phyloP scores from a whole-genome alignment of 2,113 vertebrate genomes.

The Gobius niger region DNA sequence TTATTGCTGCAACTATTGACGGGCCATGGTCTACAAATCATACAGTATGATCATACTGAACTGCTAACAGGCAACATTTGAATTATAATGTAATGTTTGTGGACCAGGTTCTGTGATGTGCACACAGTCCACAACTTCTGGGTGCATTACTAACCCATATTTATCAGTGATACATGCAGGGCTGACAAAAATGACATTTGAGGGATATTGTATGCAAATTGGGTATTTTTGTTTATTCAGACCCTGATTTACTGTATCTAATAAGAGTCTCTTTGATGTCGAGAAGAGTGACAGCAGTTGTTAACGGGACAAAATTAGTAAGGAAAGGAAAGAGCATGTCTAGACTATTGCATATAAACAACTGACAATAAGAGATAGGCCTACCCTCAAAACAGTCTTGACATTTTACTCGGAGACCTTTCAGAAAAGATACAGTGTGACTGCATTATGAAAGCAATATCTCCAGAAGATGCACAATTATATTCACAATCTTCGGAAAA shows the following conservation, averaged over 20 bases:
- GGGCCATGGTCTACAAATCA: too few relatives aligned
- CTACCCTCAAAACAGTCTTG: slow-evolving; percentile 31
- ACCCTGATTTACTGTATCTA: slow-evolving; percentile 20
- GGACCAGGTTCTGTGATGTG: too few relatives aligned
- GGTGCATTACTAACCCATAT: too few relatives aligned
- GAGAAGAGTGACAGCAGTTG: slow-evolving; percentile 58
- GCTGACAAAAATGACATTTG: too few relatives aligned
- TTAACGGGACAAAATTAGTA: slow-evolving; percentile 56
- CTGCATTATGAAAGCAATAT: not conserved
- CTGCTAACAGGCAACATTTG: too few relatives aligned
- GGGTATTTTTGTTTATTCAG: too few relatives aligned
- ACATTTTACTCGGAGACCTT: slow-evolving; percentile 42
- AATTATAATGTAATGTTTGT: too few relatives aligned
- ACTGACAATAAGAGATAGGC: slow-evolving; percentile 8
- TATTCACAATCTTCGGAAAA: slow-evolving; percentile 1
- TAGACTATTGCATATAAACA: slow-evolving; percentile 42
- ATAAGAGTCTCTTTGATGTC: slow-evolving; percentile 52
- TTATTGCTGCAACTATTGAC: too few relatives aligned
- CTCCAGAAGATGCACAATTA: not conserved
- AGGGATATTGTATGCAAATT: too few relatives aligned
- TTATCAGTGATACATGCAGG: too few relatives aligned
- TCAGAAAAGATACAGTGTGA: slow-evolving; percentile 10
- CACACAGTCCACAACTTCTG: too few relatives aligned
- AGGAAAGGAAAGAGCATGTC: slow-evolving; percentile 37
- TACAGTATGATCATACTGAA: too few relatives aligned